Conservation (phyloP, 2,797 vertebrate genomes). For the Coccyzus lansbergi region DNA sequence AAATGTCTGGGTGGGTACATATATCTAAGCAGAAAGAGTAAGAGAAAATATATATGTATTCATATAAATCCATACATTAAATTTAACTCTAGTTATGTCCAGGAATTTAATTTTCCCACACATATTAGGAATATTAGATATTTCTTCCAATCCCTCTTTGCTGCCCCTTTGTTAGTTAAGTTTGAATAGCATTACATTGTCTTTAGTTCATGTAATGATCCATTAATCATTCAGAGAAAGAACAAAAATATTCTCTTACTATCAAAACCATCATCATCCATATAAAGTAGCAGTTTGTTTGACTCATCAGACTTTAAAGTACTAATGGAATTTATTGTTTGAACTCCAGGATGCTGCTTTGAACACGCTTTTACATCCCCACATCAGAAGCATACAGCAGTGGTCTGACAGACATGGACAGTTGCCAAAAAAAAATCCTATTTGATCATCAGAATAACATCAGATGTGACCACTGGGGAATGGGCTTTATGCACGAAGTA, state of each 20-base stretch:
- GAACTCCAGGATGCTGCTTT: neutral
- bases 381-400: neutral
- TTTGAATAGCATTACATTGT: neutral
- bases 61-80: neutral
- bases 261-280: neutral
- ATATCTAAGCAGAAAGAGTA: neutral
- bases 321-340: neutral
- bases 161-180: neutral
- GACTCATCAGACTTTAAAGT: neutral
- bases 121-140: neutral
- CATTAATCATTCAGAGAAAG: neutral
- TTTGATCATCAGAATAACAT: neutral
- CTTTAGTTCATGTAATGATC: neutral
- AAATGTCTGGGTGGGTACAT: neutral
- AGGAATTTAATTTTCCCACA: neutral
- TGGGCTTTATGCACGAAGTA: neutral
- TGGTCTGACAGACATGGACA: neutral
- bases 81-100: neutral
- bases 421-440: neutral
- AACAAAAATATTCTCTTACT: neutral
- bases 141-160: neutral
- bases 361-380: neutral
- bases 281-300: neutral
- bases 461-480: neutral
- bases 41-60: neutral